phyloP scores from a whole-genome alignment of 2,797 vertebrate genomes.

The Pogoniulus pusillus region DNA sequence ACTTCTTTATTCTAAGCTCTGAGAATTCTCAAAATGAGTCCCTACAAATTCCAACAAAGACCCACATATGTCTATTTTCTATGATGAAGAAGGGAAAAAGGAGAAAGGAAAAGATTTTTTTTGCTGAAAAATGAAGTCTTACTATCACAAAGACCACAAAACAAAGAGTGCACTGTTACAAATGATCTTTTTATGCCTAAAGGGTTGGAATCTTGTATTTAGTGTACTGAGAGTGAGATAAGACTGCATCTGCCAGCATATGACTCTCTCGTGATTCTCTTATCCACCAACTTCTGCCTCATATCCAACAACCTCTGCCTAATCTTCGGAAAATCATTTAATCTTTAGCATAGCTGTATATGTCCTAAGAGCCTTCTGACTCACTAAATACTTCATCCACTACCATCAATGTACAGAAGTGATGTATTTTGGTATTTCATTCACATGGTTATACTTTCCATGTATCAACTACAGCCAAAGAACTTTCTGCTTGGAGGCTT shows the following conservation, averaged over 20 bases:
- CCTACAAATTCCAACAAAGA: neutral
- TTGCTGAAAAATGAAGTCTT: neutral
- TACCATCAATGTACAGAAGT: neutral
- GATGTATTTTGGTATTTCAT: neutral
- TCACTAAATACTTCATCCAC: neutral
- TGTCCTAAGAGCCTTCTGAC: neutral
- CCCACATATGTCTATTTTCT: neutral
- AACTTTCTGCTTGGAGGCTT: neutral
- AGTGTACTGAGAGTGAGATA: neutral
- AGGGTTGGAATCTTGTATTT: neutral
- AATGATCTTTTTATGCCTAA: neutral
- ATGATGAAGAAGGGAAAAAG: neutral
- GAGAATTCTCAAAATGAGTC: neutral
- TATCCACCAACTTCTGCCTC: neutral
- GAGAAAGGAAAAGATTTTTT: neutral
- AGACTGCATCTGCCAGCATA: neutral
- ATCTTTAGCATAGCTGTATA: neutral
- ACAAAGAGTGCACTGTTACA: neutral
- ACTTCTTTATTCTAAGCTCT: neutral
- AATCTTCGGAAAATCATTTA: neutral
- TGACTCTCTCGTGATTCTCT: neutral
- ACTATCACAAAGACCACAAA: neutral
- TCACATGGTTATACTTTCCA: neutral
- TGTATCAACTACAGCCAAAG: neutral
- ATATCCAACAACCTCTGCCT: neutral